Percentiles rank a stretch among this genome's conserved stretches.
phyloP scores from a whole-genome alignment of 2,888 invertebrate genomes.

The Seira ritae region DNA sequence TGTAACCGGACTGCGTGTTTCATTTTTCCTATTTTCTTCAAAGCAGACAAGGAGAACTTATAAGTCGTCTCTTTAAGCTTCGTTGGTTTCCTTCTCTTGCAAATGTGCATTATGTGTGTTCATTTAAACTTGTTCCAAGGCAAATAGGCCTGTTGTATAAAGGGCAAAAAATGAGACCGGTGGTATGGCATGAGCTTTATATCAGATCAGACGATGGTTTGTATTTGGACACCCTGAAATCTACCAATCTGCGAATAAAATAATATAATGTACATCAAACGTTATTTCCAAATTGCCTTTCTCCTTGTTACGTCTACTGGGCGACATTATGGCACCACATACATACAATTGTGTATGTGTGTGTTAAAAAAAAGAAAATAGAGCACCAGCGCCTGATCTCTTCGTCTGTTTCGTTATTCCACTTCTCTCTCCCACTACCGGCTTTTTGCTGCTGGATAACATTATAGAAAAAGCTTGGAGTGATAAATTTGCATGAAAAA shows the following conservation, averaged over 20 bases:
- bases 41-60: too few relatives aligned
- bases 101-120: too few relatives aligned
- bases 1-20: neutral
- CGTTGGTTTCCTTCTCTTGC: too few relatives aligned
- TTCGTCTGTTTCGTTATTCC: neutral
- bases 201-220: neutral
- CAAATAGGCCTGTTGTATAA: neutral
- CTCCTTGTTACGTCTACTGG: conserved; percentile 43
- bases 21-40: too few relatives aligned
- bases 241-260: too few relatives aligned
- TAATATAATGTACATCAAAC: neutral
- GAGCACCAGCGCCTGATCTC: too few relatives aligned
- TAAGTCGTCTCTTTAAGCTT: too few relatives aligned
- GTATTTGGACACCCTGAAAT: neutral
- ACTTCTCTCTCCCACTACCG: neutral
- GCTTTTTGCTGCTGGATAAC: conserved; percentile 14
- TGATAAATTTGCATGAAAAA: conserved; percentile 62
- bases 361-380: conserved; percentile 2
- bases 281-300: conserved; percentile 49
- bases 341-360: conserved; percentile 20
- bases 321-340: conserved; percentile 53
- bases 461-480: conserved; percentile 15
- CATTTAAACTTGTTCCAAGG: neutral
- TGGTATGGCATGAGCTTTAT: neutral
- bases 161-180: neutral